Evolutionary conservation across 2,797 vertebrate species (phyloP), one percentile per base, ranked within the genome.

Genomic region (Melanotaenia trifasciata): DNA sequence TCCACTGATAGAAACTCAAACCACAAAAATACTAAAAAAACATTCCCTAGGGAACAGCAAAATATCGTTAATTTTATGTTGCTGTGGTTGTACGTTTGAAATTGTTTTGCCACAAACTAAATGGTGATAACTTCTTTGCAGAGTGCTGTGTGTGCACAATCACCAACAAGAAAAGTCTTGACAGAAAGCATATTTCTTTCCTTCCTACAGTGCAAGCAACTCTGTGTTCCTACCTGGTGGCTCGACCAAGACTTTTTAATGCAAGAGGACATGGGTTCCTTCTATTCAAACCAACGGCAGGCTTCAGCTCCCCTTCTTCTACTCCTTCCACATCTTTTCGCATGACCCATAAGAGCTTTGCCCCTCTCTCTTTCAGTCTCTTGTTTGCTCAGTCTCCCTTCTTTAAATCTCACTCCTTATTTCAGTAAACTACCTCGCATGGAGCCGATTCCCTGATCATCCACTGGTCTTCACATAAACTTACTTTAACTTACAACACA

Each of bases 191-290:
- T 78, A 12, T 68, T 68, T 73, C 65, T 67, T 58, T 26, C 64
- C 50, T 70, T 38, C 47, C 47, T 69, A 80, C 79, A 70, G 62
- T 50, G 26, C 18, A 38, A 14, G 30, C 47, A 18, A 26, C 30
- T 11, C 5, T 7, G 24, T 61, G 14, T 70, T 75, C 11, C 43
- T 62, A 77, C 68, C 84, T 26, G 76, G 76, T 90, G 85, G 76
- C 87, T 81, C 79, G 89, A 90, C 87, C 91, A 92, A 91, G 90
- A 92, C 87, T 91, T 93, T 90, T 81, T 93, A 74, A 58, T 79
- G 85, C 92, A 77, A 89, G 89, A 87, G 86, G 87, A 91, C 88
- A 78, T 45, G 76, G 79, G 69, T 89, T 76, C 79, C 80, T 74
- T 72, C 91, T 87, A 89, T 94, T 94, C 80, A 92, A 75, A 83